Base-by-base conservation (phyloP, 2,113 vertebrate species). In the Pelobates fuscus region DNA sequence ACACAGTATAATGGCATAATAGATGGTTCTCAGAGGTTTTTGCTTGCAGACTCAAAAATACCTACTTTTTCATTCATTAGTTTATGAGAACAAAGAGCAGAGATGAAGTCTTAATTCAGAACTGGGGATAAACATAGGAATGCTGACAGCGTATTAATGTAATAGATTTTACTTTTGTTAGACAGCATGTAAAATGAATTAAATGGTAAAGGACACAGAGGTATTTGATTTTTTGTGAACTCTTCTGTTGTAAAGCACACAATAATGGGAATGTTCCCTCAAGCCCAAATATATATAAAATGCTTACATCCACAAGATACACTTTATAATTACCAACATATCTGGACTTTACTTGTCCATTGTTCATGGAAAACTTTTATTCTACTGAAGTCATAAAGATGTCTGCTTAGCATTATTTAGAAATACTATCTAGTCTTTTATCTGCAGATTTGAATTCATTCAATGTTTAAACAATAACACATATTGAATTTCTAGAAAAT, bases 1-100 rank as follows among this genome's bases (percentile, higher is more conserved):
- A 88, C 86, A 83, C 89, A 89, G 88, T 81, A 70, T 80, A 84
- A 82, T 82, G 77, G 86, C 82, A 86, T 81, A 75, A 75, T 67
- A 84, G 70, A 85, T 85, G 24, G 80, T 88, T 86, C 82, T 84
- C 85, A 84, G 81, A 75, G 82, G 77, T 75, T 81, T 84, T 89
- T 81, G 81, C 85, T 86, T 81, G 81, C 82, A 86, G 80, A 85
- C 82, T 83, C 86, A 81, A 83, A 84, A 81, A 83, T 80, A 69
- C 85, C 80, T 81, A 43, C 64, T 60, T 65, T 80, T n/a, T 60
- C 55, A 77, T 64, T 46, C 5, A 60, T 75, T 75, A 75, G 54
- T 59, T 59, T 67, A 67, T 67, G 32, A 75, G 72, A 75, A 67
- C 72, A 75, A 67, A 75, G 72, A 60, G 26, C 52, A 75, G 66